A percentile compares a stretch with the other conserved stretches of the same genome.
Evolutionary conservation across 2,888 invertebrate genomes (phyloP).

Genomic region (Cataglyphis cursor): DNA sequence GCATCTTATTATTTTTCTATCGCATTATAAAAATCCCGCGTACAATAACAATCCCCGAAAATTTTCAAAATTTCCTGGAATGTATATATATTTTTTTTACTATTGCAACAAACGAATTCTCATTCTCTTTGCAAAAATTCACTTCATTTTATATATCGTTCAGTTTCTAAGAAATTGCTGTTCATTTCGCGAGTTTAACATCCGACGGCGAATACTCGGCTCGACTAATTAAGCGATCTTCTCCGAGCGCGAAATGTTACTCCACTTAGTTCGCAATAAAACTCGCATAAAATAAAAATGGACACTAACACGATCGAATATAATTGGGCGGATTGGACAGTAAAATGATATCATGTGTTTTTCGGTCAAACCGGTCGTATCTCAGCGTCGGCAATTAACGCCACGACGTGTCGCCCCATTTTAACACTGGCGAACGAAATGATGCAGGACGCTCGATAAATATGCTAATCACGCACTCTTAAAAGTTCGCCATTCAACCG

Average conservation of each 20-base stretch:
- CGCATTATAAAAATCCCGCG: background rate
- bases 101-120: background rate
- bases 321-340: conserved; percentile 60
- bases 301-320: conserved; percentile 39
- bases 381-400: conserved; percentile 72
- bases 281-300: conserved; percentile 45
- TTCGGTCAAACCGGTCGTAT: conserved; percentile 54
- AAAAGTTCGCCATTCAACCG: conserved; percentile 58
- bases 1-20: background rate
- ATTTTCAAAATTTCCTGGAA: background rate
- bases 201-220: background rate
- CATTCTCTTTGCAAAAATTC: background rate
- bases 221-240: conserved; percentile 51
- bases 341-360: conserved; percentile 68
- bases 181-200: background rate
- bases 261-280: conserved; percentile 57
- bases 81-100: background rate
- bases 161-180: background rate
- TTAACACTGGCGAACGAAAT: conserved; percentile 71
- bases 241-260: conserved; percentile 3
- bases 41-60: background rate
- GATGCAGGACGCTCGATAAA: conserved; percentile 70
- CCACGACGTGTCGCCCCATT: conserved; percentile 56
- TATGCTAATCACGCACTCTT: conserved; percentile 74
- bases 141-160: background rate